Conservation (phyloP, 1,140 invertebrate species). For the Cylas formicarius region DNA sequence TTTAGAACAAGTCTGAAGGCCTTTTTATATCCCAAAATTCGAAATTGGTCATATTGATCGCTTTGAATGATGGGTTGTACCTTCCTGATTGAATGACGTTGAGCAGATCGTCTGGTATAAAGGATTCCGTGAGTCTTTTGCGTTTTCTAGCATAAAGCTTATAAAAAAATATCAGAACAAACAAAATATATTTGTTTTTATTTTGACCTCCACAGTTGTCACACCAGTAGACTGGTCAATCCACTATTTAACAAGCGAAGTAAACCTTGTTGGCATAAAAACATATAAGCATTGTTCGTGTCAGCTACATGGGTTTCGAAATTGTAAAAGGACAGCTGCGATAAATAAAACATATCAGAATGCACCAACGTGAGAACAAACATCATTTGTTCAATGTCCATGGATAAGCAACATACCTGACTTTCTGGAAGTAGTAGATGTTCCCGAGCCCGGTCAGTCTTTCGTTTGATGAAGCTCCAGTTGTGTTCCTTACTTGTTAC, state of each 20-base stretch:
- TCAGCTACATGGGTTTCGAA: slow-evolving; percentile 13
- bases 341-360: slow-evolving; percentile 13
- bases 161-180: too few relatives aligned
- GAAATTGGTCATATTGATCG: too few relatives aligned
- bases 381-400: slow-evolving; percentile 5
- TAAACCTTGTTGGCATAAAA: slow-evolving; percentile 12
- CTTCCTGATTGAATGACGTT: too few relatives aligned
- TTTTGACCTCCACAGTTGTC: slow-evolving; percentile 7
- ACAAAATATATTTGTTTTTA: too few relatives aligned
- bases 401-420: not conserved
- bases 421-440: not conserved
- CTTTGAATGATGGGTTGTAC: too few relatives aligned
- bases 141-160: too few relatives aligned
- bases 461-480: slow-evolving; percentile 9
- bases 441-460: not conserved
- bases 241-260: slow-evolving; percentile 3
- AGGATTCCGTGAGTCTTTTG: too few relatives aligned
- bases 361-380: slow-evolving; percentile 1
- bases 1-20: too few relatives aligned
- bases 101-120: too few relatives aligned
- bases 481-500: not conserved
- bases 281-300: slow-evolving; percentile 7
- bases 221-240: not conserved
- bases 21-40: too few relatives aligned
- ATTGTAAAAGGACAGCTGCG: slow-evolving; percentile 15